Evolutionary conservation across 1,140 invertebrate species (phyloP).

Genomic region (Teleogryllus occipitalis): DNA sequence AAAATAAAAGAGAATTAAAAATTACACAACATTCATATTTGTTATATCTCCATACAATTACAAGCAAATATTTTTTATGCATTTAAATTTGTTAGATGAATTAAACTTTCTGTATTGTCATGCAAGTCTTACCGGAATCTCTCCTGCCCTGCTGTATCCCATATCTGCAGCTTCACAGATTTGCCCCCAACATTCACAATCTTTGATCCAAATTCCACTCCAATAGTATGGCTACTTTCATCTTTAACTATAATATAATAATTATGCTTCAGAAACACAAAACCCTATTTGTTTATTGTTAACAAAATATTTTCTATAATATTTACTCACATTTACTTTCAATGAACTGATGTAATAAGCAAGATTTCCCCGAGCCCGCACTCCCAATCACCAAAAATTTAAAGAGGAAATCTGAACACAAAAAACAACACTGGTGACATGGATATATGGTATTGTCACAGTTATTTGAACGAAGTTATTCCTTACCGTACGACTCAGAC

Average conservation of each 20-base stretch:
- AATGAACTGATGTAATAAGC: conserved; percentile 81
- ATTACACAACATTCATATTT: too few species aligned
- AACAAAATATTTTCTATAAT: background rate
- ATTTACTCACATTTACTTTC: conserved; percentile 74
- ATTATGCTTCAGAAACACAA: background rate
- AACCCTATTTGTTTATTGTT: background rate
- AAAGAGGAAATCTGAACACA: conserved; percentile 64
- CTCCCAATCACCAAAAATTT: conserved; percentile 80
- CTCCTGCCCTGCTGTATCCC: conserved; percentile 72
- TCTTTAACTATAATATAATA: conserved; percentile 53
- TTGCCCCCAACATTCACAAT: conserved; percentile 77
- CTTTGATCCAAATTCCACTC: conserved; percentile 78
- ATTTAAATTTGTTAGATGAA: too few species aligned
- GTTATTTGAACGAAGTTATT: background rate
- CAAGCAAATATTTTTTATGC: too few species aligned
- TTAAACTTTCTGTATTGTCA: too few species aligned
- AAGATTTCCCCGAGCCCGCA: conserved; percentile 80
- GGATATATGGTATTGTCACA: background rate
- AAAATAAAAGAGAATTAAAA: too few species aligned
- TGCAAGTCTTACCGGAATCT: conserved; percentile 38
- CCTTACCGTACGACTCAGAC: background rate
- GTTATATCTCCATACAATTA: too few species aligned
- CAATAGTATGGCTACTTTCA: conserved; percentile 73
- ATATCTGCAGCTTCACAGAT: conserved; percentile 76
- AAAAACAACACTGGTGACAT: conserved; percentile 24